These are phyloP conservation scores for Paratilapia polleni DNA, from an alignment of 2,113 vertebrate species.

Conservation along the genomic window DNA sequence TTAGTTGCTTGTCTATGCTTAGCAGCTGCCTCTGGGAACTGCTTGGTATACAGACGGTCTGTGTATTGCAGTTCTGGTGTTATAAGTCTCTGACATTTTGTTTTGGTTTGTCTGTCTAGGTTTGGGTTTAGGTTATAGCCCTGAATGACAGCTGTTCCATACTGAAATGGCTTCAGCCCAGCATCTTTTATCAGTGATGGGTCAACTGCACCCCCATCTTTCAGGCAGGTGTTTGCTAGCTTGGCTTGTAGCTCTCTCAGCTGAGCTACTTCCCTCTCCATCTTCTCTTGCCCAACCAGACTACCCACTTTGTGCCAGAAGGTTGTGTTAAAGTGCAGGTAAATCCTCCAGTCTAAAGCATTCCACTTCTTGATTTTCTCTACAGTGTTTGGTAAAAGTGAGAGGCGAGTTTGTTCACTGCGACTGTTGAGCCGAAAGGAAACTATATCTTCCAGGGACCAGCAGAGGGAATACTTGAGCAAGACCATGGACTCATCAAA, in stretches of 20 bases:
- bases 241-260: constrained; percentile 71
- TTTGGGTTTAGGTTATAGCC: constrained; percentile 84
- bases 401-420: constrained; percentile 62
- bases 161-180: constrained; percentile 83
- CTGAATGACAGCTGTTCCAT: constrained; percentile 83
- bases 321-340: constrained; percentile 86
- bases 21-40: constrained; percentile 79
- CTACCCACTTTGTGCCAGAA: constrained; percentile 84
- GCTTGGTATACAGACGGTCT: constrained; percentile 75
- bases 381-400: constrained; percentile 53
- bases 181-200: constrained; percentile 67
- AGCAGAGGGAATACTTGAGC: constrained; percentile 83
- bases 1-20: constrained; percentile 16
- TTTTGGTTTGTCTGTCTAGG: constrained; percentile 67
- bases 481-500: constrained; percentile 92
- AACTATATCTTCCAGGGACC: constrained; percentile 87
- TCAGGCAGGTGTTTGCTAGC: constrained; percentile 81
- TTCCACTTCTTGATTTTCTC: constrained; percentile 83
- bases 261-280: constrained; percentile 79
- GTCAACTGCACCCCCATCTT: constrained; percentile 66
- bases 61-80: constrained; percentile 88
- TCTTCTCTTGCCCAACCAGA: constrained; percentile 67
- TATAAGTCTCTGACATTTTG: constrained; percentile 79
- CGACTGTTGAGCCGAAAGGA: constrained; percentile 87
- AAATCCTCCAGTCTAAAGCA: constrained; percentile 88